Evolutionary conservation across 2,797 vertebrate genomes (phyloP).

Genomic region (Argyrosomus regius): DNA sequence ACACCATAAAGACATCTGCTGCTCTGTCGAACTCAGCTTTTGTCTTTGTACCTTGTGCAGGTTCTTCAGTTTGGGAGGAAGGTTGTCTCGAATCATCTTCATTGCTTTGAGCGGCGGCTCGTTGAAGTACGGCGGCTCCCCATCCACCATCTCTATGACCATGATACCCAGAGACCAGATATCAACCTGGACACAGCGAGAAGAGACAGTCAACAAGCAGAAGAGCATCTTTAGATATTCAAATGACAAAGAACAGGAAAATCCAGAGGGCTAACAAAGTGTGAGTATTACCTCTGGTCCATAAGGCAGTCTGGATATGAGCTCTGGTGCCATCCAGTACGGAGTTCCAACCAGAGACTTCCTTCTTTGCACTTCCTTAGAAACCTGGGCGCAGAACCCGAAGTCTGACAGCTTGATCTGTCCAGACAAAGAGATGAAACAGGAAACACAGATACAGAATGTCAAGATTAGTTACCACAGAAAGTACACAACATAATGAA

Average conservation of each 20-base stretch:
- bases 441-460: background rate
- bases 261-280: background rate
- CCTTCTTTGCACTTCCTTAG: constrained; percentile 94
- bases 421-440: background rate
- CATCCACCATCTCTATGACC: constrained; percentile 99
- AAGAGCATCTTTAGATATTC: background rate
- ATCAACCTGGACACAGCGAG: constrained; percentile 87
- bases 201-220: background rate
- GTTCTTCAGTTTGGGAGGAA: constrained; percentile 95
- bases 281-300: constrained; percentile 89
- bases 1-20: background rate
- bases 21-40: background rate
- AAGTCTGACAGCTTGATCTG: constrained; percentile 98
- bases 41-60: constrained; percentile 89
- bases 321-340: constrained; percentile 98
- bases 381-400: constrained; percentile 97
- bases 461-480: background rate
- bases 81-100: constrained; percentile 98
- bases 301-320: constrained; percentile 95
- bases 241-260: background rate
- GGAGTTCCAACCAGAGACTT: constrained; percentile 97
- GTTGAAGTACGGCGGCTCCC: constrained; percentile 96
- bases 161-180: constrained; percentile 98
- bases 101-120: constrained; percentile 97
- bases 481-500: background rate